These are phyloP conservation scores for Deilephila elpenor DNA, from an alignment of 2,888 invertebrate genomes.

Conservation along the genomic window DNA sequence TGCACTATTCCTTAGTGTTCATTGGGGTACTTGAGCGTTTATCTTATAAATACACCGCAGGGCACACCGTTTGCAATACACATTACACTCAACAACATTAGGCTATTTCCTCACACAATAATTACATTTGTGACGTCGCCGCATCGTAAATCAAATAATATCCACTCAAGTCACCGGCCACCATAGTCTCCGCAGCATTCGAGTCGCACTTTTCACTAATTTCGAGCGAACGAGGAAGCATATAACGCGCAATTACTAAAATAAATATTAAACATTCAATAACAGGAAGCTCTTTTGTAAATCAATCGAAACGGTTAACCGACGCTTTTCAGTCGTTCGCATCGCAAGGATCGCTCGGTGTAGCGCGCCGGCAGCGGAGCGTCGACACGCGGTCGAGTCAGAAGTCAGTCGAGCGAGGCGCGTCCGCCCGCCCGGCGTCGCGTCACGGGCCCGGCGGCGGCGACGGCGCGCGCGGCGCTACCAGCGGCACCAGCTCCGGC, in stretches of 20 bases:
- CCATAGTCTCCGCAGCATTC: slow-evolving; percentile 33
- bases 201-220: slow-evolving; percentile 31
- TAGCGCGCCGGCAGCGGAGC: neutral
- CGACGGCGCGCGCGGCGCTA: slow-evolving; percentile 53
- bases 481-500: slow-evolving; percentile 83
- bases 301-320: slow-evolving; percentile 37
- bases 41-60: slow-evolving; percentile 51
- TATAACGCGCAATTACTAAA: slow-evolving; percentile 43
- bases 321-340: slow-evolving; percentile 33
- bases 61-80: slow-evolving; percentile 55
- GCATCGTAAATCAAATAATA: slow-evolving; percentile 50
- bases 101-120: slow-evolving; percentile 51
- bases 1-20: slow-evolving; percentile 47
- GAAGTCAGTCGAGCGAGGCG: slow-evolving; percentile 73
- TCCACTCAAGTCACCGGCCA: slow-evolving; percentile 38
- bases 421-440: slow-evolving; percentile 59
- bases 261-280: slow-evolving; percentile 47
- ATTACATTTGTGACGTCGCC: slow-evolving; percentile 54
- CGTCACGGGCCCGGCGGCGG: slow-evolving; percentile 64
- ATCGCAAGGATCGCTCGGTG: slow-evolving; percentile 26
- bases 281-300: slow-evolving; percentile 58
- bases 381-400: slow-evolving; percentile 43
- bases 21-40: slow-evolving; percentile 54
- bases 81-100: slow-evolving; percentile 51
- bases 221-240: slow-evolving; percentile 59